Base-by-base conservation (phyloP, 2,888 invertebrate genomes). In the Escarpia spicata region DNA sequence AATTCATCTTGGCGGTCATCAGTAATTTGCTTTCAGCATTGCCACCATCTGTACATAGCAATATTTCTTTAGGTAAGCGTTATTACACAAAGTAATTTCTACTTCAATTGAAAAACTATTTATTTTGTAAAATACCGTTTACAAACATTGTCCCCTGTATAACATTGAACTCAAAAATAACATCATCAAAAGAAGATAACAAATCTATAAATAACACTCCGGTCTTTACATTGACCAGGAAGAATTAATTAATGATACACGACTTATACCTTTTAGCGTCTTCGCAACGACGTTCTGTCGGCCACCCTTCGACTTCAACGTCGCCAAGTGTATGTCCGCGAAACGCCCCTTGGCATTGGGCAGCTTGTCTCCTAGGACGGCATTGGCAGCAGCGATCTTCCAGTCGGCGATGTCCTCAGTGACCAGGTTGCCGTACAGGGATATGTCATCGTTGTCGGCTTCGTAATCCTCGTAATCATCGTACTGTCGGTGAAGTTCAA, bases 1-100 rank as follows among this genome's bases (percentile, higher is more conserved):
- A 93, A 37, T 75, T 44, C 45, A 93, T 93, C 91, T 93, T 93
- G 10, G 43, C 19, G 6, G 60, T 92, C 93, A 93, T 93, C n/a
- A 75, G 75, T n/a, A 26, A 26, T 75, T 75, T 75, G 75, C 75
- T 75, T 26, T 75, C 75, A n/a, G 75, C 60, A 60, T 60, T 26
- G 26, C 75, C 75, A n/a, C 75, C 75, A 26, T 4, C 75, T 75
- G 75, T 6, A 75, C n/a, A 75, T 75, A 75, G 6, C 6, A 75
- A 26, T 15, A 26, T 26, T 75, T 26, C 2, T 75, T n/a, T 75
- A 26, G 19, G n/a, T 3, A 26, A 75, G 26, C 19, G 26, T 75
- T 26, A n/a, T 52, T 19, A 26, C 19, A 75, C 19, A 75, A 75
- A 75, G 3, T 6, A n/a, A 75, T 26, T 75, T 26, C 6, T 37